Base-by-base conservation (phyloP, 1,140 invertebrate species). In the Zaprionus inermis region DNA sequence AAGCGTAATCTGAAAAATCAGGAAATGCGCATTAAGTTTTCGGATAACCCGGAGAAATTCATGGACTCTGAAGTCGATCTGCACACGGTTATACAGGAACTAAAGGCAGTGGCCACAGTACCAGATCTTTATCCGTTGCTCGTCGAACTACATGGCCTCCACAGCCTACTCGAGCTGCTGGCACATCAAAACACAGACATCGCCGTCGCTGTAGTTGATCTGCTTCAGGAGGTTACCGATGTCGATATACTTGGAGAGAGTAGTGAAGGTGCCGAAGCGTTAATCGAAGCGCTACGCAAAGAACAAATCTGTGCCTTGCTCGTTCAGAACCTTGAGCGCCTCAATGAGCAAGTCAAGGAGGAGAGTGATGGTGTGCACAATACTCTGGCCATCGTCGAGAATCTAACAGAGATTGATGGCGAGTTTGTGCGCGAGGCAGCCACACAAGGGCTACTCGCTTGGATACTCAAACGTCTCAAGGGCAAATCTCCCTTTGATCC, bases 1-100 rank as follows among this genome's bases (percentile, higher is more conserved):
- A 99, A 99, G 90, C 95, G 97, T 91, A 96, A 97, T 46, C 93
- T 98, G 0, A 98, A 96, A 92, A 99, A 99, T 92, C 97, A 99
- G 92, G 98, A 99, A 93, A 98, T 99, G 96, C 94, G 99, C 80
- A 99, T 99, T 0, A 99, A 99, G 93, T 99, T 98, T 93, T 97
- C 98, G 3, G 98, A 99, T 92, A 95, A 97, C 80, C 98, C 99
- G 44, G 97, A 99, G 91, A 99, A 98, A 92, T 99, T 99, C 93
- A 99, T 99, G 98, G 98, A 99, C 80, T 99, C 98, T 57, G 99
- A 99, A 94, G 93, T 99, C 11, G 98, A 99, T 93, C 93, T 99
- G 49, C 97, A 99, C 93, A 97, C 97, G 83, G 95, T 96, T 2
- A 94, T 99, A 70, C 96, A 99, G 93, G 97, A 99, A 91, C 94